These are phyloP conservation scores for Drosophila mercatorum DNA, from an alignment of 2,888 invertebrate species.

Conservation along the genomic window DNA sequence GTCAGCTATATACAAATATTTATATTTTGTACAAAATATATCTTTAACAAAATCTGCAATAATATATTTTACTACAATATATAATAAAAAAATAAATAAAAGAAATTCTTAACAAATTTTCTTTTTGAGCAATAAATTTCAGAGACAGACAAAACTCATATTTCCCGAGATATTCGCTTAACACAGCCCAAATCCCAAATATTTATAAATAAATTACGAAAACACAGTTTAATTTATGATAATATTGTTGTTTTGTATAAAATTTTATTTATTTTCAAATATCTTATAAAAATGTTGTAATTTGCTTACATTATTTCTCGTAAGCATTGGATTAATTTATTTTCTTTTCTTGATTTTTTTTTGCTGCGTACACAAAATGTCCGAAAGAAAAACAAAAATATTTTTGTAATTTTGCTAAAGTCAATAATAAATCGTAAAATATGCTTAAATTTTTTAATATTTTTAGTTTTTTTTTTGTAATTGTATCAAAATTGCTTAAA, in stretches of 20 bases:
- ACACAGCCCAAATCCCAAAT: too few relatives aligned
- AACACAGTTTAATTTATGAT: not conserved
- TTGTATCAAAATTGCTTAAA: slow-evolving; percentile 70
- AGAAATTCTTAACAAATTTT: not conserved
- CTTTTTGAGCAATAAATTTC: not conserved
- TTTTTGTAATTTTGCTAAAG: slow-evolving; percentile 70
- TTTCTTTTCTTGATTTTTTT: slow-evolving; percentile 17
- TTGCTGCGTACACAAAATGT: slow-evolving; percentile 44
- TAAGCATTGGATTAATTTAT: slow-evolving; percentile 56
- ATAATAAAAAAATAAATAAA: not conserved
- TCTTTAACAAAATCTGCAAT: too few relatives aligned
- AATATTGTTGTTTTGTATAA: slow-evolving; percentile 50
- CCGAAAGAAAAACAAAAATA: slow-evolving; percentile 41
- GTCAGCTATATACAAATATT: too few relatives aligned
- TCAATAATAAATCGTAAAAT: slow-evolving; percentile 70
- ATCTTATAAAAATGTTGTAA: slow-evolving; percentile 64
- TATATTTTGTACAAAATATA: too few relatives aligned
- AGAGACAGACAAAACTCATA: not conserved
- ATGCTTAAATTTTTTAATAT: slow-evolving; percentile 26
- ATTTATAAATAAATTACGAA: not conserved
- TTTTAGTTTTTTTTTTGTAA: slow-evolving; percentile 27
- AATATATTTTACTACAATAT: too few relatives aligned
- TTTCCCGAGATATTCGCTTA: not conserved
- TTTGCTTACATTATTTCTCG: slow-evolving; percentile 56
- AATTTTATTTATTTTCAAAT: slow-evolving; percentile 75